A percentile compares a stretch with the other conserved stretches of the same genome.
Conservation (phyloP, 2,888 invertebrate genomes). For the Eristalis pertinax region DNA sequence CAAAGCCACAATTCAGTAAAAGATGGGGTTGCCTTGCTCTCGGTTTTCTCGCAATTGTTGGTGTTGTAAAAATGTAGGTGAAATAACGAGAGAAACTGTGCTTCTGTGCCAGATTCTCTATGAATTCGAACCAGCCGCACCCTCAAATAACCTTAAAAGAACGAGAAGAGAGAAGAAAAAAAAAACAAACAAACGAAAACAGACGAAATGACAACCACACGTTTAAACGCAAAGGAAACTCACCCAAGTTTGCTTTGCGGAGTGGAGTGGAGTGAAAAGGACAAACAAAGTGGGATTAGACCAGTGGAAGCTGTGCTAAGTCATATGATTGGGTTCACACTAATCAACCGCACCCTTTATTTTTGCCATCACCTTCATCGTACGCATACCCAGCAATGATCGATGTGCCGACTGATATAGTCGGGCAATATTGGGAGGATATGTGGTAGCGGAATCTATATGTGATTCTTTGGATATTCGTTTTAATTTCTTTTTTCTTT, state of each 20-base stretch:
- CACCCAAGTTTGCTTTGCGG: slow-evolving; percentile 57
- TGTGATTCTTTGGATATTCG: slow-evolving; percentile 33
- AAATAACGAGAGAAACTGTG: slow-evolving; percentile 65
- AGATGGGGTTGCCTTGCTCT: slow-evolving; percentile 24
- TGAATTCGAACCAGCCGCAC: slow-evolving; percentile 72
- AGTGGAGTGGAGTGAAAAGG: slow-evolving; percentile 15
- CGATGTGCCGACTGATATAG: slow-evolving; percentile 12
- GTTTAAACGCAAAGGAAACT: slow-evolving; percentile 58
- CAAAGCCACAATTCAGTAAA: slow-evolving; percentile 13
- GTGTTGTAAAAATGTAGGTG: slow-evolving; percentile 71
- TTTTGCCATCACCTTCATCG: slow-evolving; percentile 11
- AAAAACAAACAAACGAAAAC: slow-evolving; percentile 24
- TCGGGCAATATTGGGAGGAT: slow-evolving; percentile 38
- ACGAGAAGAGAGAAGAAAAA: slow-evolving; percentile 31
- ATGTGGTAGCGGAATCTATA: slow-evolving; percentile 22
- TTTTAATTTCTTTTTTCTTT: not conserved
- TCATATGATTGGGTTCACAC: slow-evolving; percentile 64
- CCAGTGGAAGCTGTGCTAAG: slow-evolving; percentile 49
- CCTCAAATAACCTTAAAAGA: slow-evolving; percentile 73
- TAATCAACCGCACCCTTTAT: slow-evolving; percentile 70
- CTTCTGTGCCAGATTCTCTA: slow-evolving; percentile 72
- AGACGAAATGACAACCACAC: slow-evolving; percentile 21
- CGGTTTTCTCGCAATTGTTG: slow-evolving; percentile 40
- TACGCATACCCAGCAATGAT: slow-evolving; percentile 50
- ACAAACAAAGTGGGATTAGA: slow-evolving; percentile 60